Conservation (phyloP, 2,113 vertebrate species). For the Jacana jacana region DNA sequence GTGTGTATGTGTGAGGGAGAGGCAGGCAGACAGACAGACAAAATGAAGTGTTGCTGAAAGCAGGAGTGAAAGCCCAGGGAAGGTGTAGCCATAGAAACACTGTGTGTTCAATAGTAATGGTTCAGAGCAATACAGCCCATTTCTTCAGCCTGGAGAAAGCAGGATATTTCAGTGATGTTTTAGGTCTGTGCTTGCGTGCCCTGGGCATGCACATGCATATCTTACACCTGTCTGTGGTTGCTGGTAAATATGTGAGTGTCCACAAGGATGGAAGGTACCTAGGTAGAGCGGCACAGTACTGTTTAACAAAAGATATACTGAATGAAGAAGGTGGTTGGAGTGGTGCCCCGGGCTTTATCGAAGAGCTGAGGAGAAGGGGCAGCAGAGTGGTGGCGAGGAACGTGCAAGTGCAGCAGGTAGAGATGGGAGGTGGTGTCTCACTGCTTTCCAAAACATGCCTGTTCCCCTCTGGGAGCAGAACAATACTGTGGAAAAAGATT, state of each 20-base stretch:
- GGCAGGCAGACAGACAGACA: constrained; percentile 11
- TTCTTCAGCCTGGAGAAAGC: neutral
- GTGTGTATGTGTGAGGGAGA: neutral
- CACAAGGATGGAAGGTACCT: neutral
- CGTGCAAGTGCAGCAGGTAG: neutral
- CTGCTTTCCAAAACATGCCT: neutral
- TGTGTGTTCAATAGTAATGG: neutral
- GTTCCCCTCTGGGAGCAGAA: neutral
- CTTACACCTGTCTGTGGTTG: neutral
- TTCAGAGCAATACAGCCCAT: neutral
- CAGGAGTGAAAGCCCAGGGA: neutral
- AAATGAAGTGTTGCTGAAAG: neutral
- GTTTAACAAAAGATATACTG: neutral
- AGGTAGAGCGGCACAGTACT: neutral
- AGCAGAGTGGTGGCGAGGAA: neutral
- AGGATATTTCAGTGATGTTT: neutral
- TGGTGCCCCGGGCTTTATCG: neutral
- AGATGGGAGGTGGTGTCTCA: neutral
- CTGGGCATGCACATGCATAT: neutral
- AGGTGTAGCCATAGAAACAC: constrained; percentile 55
- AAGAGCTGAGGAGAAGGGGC: neutral
- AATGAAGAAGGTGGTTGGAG: neutral
- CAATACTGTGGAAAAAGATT: neutral
- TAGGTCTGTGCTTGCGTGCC: neutral
- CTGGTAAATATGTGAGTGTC: neutral